Evolutionary conservation across 2,113 vertebrate species (phyloP), one percentile per base, ranked within the genome.

Genomic region (Arvicanthis niloticus): DNA sequence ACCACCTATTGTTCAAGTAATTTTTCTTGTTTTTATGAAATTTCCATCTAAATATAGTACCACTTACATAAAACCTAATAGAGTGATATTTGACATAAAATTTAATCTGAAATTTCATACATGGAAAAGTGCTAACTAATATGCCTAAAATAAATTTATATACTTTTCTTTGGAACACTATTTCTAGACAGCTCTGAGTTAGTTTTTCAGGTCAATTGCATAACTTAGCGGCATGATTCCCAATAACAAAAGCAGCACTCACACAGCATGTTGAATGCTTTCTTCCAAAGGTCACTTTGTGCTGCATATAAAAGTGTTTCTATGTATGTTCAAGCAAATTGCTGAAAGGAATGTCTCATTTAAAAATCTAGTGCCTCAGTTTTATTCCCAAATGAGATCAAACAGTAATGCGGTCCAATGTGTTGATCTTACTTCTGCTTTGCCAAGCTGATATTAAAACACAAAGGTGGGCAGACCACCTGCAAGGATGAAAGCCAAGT

Each of bases 241-340:
- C 76, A 91, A 93, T 95, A 93, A 75, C 3, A 17, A 92, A 94
- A 94, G 77, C n/a, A 70, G 91, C 37, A 89, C 51, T 96, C 19
- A 73, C 80, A 94, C 86, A 95, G 94, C 96, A 96, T 80, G 37
- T 37, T 87, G 53, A 96, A 85, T 76, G 13, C 26, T 97, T 96
- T 97, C 21, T 95, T 81, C 31, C 73, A 97, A 98, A 97, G 86
- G 92, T 94, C 91, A 95, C 84, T 92, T 96, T 84, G 37, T 89
- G 42, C 70, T 89, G 62, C 91, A 13, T 56, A 84, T 86, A 67
- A 88, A 97, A 97, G 77, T 93, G n/a, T 91, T 87, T 51, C 58
- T 82, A 10, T 48, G 67, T 65, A 56, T 56, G 34, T 73, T 87
- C 88, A 88, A 81, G 68, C 84, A 40, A 91, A 96, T 86, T 85